These are phyloP conservation scores for Austrofundulus limnaeus DNA, from an alignment of 2,113 vertebrate genomes.

Conservation along the genomic window DNA sequence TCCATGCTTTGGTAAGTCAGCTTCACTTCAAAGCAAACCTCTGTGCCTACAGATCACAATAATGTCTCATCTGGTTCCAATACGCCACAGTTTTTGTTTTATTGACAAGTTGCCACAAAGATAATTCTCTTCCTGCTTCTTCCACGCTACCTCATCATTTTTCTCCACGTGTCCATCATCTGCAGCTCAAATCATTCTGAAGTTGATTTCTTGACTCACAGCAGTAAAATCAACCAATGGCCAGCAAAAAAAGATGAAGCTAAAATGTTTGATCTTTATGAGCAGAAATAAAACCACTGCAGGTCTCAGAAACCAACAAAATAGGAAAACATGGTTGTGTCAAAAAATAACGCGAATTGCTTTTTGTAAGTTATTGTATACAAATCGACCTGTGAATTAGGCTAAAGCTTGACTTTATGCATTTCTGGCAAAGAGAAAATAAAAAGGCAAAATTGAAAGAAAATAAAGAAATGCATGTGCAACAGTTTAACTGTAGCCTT, in stretches of 20 bases:
- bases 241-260: not conserved
- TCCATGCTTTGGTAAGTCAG: conserved; percentile 1
- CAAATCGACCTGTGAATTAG: too few species aligned
- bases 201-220: conserved; percentile 10
- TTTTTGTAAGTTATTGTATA: too few species aligned
- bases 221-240: conserved; percentile 13
- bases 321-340: not conserved
- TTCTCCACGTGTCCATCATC: conserved; percentile 6
- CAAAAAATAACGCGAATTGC: too few species aligned
- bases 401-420: too few species aligned
- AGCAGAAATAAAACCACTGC: not conserved
- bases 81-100: conserved; percentile 23
- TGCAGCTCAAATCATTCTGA: conserved; percentile 4
- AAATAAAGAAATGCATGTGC: too few species aligned
- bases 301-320: not conserved
- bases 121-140: conserved; percentile 4
- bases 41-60: conserved; percentile 34
- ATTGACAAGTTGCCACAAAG: conserved; percentile 21
- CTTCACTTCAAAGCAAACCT: conserved; percentile 28
- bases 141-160: conserved; percentile 5
- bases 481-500: too few species aligned
- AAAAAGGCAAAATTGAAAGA: too few species aligned
- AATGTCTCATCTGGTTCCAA: conserved; percentile 36
- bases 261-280: conserved; percentile 3
- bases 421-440: too few species aligned